These are phyloP conservation scores for Bucco capensis DNA, from an alignment of 2,113 vertebrate genomes.

Conservation along the genomic window DNA sequence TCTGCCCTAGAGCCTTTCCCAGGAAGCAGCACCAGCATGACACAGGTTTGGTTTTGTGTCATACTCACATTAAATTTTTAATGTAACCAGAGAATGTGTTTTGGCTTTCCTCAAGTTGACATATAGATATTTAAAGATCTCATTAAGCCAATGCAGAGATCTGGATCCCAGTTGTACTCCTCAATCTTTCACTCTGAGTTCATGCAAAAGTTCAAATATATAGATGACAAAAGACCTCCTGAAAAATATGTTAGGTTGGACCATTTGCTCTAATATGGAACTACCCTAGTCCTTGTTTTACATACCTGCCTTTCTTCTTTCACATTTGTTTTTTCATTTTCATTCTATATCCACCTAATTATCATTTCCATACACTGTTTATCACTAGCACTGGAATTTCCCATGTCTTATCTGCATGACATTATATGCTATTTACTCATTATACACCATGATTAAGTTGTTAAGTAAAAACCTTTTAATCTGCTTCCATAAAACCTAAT, in stretches of 20 bases:
- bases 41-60: neutral
- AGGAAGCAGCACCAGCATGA: neutral
- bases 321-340: constrained; percentile 40
- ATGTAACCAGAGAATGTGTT: neutral
- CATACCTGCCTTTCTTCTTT: neutral
- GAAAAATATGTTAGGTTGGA: neutral
- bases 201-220: neutral
- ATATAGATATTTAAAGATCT: neutral
- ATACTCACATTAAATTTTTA: neutral
- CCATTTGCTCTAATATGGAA: neutral
- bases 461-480: constrained; percentile 26
- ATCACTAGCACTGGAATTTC: constrained; percentile 32
- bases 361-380: neutral
- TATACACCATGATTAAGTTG: constrained; percentile 6
- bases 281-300: neutral
- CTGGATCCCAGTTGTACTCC: neutral
- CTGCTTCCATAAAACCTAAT: constrained; percentile 15
- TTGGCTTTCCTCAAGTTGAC: neutral
- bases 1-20: neutral
- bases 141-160: neutral
- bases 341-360: neutral
- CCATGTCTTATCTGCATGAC: constrained; percentile 32
- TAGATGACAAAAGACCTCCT: neutral
- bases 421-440: constrained; percentile 12
- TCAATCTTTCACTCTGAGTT: neutral